Base-by-base conservation (phyloP, 1,140 invertebrate species). In the Drosophila lini region DNA sequence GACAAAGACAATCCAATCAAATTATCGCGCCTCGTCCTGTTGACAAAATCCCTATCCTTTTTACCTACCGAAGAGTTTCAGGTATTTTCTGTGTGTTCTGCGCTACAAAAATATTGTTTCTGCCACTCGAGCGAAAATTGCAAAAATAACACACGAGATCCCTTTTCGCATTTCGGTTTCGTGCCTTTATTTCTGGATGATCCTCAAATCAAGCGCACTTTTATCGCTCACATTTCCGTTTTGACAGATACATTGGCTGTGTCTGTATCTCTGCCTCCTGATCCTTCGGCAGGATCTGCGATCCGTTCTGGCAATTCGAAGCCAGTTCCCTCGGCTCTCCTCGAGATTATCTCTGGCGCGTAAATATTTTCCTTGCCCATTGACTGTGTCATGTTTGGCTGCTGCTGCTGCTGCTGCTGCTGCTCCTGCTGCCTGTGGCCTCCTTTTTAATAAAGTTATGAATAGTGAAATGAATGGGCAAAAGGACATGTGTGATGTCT, bases 291-390 rank as follows among this genome's bases (percentile, higher is more conserved):
- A 53, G 22, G 16, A 50, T 64, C 25, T 50, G 16, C 48, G 59
- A 52, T 64, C 75, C 60, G 64, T 65, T 42, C 56, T 61, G 71
- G 80, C 84, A 89, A 83, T 89, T 78, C 68, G 83, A 88, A 74
- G 76, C 73, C 68, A 74, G 56, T 81, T 80, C 59, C 47, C 25
- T n/a, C 3, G 25, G 1, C 13, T 53, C 84, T 79, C 81, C 75
- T 76, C 79, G 80, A 89, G 88, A 91, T 91, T 91, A 88, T 91
- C 88, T 91, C 74, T 74, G 89, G 88, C 88, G 88, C 78, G 88
- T 91, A 91, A 91, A 91, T 91, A 91, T 91, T 91, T 91, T 88
- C 68, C 78, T 84, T 91, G 78, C 78, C 78, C 81, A 90, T 89
- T 89, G 84, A 89, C 84, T 84, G 60, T 84, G 78, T 55, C 85